Conservation (phyloP, 2,888 invertebrate genomes). For the Sturmia bella region DNA sequence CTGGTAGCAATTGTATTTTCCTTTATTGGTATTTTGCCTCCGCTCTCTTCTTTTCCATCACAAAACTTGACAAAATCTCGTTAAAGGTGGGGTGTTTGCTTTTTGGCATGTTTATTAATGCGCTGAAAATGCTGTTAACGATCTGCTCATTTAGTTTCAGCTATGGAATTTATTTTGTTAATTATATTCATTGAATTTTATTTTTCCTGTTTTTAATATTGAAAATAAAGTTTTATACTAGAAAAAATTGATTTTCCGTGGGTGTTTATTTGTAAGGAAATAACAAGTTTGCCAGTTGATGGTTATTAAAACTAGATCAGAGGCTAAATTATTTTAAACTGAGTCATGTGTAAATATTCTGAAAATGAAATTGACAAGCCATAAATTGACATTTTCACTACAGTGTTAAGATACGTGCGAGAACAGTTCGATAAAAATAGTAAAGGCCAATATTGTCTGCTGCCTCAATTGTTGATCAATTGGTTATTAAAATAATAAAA, state of each 20-base stretch:
- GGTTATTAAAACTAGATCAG: conserved; percentile 28
- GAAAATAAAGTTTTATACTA: conserved; percentile 49
- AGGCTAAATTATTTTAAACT: conserved; percentile 4
- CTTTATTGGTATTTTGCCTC: not conserved
- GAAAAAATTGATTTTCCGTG: conserved; percentile 46
- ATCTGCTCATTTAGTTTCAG: conserved; percentile 13
- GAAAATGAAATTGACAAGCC: conserved; percentile 26
- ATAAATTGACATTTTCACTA: not conserved
- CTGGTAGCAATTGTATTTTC: conserved; percentile 24
- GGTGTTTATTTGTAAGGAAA: conserved; percentile 65
- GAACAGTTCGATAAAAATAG: too few relatives aligned
- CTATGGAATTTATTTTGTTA: conserved; percentile 51
- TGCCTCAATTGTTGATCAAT: too few relatives aligned
- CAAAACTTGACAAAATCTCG: not conserved
- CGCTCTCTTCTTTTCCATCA: not conserved
- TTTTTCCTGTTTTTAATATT: conserved; percentile 14
- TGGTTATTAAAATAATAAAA: too few relatives aligned
- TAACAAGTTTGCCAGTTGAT: conserved; percentile 34
- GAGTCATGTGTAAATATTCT: conserved; percentile 43
- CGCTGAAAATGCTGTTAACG: conserved; percentile 4
- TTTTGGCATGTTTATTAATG: not conserved
- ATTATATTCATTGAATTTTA: conserved; percentile 9
- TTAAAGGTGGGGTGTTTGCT: conserved; percentile 22
- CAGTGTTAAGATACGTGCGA: too few relatives aligned
- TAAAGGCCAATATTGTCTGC: too few relatives aligned